These are phyloP conservation scores for Eupithecia exiguata DNA, from an alignment of 2,888 invertebrate genomes.

Conservation along the genomic window DNA sequence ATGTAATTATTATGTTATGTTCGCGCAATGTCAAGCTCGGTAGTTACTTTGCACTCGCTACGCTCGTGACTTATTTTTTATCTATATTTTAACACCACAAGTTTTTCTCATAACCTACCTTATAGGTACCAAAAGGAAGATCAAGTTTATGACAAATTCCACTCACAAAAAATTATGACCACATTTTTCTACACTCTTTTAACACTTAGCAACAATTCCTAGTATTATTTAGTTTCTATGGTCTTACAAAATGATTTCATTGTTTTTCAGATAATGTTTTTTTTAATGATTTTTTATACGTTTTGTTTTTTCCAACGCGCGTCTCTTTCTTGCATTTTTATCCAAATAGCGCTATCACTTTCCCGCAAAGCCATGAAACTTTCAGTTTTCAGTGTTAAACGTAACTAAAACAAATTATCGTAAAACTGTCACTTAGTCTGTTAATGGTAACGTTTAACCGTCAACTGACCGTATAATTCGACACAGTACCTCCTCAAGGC, in stretches of 20 bases:
- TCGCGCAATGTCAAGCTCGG: no score
- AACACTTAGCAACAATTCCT: no score
- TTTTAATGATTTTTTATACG: neutral
- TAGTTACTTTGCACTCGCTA: no score
- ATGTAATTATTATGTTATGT: no score
- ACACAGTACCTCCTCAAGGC: constrained; percentile 13
- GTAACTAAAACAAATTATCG: neutral
- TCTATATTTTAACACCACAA: no score
- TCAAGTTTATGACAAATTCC: neutral
- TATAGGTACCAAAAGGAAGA: no score
- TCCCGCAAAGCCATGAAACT: neutral
- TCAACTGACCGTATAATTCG: constrained; percentile 1
- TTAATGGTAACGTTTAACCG: neutral
- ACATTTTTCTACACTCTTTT: neutral
- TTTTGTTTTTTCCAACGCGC: neutral
- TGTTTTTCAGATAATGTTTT: no score
- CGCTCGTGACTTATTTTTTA: no score
- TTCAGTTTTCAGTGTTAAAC: neutral
- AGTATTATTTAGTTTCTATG: no score
- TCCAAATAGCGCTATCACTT: neutral
- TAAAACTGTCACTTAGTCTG: constrained; percentile 1
- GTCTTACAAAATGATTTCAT: no score
- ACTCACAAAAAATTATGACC: neutral
- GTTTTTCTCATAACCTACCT: no score
- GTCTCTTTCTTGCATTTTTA: neutral